Evolutionary conservation across 2,888 invertebrate genomes (phyloP).

Genomic region (Baronia brevicornis): DNA sequence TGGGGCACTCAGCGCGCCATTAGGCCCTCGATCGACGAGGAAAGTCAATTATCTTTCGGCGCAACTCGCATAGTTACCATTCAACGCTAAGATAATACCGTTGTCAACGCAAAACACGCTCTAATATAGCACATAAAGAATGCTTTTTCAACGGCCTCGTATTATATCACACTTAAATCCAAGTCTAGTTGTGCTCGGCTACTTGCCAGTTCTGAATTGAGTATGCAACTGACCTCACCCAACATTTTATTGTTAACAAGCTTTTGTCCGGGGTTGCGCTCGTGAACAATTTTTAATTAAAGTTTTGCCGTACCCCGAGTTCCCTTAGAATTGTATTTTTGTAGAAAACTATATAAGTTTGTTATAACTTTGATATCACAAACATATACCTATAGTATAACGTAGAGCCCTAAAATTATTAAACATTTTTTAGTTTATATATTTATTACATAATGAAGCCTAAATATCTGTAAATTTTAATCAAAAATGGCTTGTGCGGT

Average conservation of each 20-base stretch:
- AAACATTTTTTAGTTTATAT: not conserved
- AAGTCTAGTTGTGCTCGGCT: constrained; percentile 24
- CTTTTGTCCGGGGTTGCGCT: constrained; percentile 16
- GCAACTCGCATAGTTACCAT: too few relatives aligned
- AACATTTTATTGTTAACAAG: constrained; percentile 23
- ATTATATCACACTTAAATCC: too few relatives aligned
- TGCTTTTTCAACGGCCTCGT: not conserved
- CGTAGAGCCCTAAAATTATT: not conserved
- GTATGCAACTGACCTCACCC: constrained; percentile 29
- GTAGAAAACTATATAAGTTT: constrained; percentile 9
- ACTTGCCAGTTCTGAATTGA: constrained; percentile 20
- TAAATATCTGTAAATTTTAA: not conserved
- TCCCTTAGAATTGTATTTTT: constrained; percentile 1
- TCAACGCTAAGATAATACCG: constrained; percentile 1
- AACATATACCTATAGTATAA: not conserved
- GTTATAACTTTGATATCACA: constrained; percentile 1
- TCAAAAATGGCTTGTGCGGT: not conserved
- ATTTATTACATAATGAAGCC: not conserved
- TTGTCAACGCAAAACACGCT: not conserved
- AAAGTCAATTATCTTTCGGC: too few relatives aligned
- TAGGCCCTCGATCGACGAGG: too few relatives aligned
- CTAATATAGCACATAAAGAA: not conserved
- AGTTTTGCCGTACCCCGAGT: constrained; percentile 7
- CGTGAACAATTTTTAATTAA: constrained; percentile 12
- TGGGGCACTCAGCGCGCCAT: too few relatives aligned